Evolutionary conservation across 2,113 vertebrate species (phyloP), one percentile per base, ranked within the genome.

Genomic region (Leptocoma aspasia): DNA sequence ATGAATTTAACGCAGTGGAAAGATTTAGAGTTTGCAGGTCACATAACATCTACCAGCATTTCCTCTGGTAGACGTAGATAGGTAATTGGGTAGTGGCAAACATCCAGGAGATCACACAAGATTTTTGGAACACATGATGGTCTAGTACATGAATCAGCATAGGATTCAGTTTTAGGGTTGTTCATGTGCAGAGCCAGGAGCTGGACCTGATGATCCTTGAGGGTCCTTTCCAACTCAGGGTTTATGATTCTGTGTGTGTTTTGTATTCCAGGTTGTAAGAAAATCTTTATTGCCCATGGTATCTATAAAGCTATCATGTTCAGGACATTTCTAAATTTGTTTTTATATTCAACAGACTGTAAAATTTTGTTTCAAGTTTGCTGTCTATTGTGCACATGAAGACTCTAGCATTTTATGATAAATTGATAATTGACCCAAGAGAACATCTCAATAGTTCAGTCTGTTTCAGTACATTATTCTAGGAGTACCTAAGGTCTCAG

Each of bases 371-470:
- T 95, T 88, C 53, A 86, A 86, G 66, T 91, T 94, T 81, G 77
- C 15, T 13, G 1, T 92, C 66, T 94, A n/a, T n/a, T 82, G 52
- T 71, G 52, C 31, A 56, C 6, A 68, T 66, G 35, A 71, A 76
- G 33, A 79, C 54, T n/a, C 31, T 72, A 59, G 9, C 39, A 92
- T 90, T 97, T 96, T 87, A 77, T 82, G 49, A 92, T 82, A 95
- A 91, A 86, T 47, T 82, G 24, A 61, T 93, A 95, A 75, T 83
- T 95, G 93, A 95, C 94, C 72, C 39, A 85, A 81, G 20, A 92
- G 91, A 90, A 93, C 33, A 57, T 64, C 86, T 89, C 80, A 85
- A 9, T 69, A 83, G 59, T 87, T 95, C 26, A 76, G 47, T 45
- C 63, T 81, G 56, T 49, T 96, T 95, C 64, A 87, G 26, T 39